These are phyloP conservation scores for Apeltes quadracus DNA, from an alignment of 2,113 vertebrate species.

Conservation along the genomic window DNA sequence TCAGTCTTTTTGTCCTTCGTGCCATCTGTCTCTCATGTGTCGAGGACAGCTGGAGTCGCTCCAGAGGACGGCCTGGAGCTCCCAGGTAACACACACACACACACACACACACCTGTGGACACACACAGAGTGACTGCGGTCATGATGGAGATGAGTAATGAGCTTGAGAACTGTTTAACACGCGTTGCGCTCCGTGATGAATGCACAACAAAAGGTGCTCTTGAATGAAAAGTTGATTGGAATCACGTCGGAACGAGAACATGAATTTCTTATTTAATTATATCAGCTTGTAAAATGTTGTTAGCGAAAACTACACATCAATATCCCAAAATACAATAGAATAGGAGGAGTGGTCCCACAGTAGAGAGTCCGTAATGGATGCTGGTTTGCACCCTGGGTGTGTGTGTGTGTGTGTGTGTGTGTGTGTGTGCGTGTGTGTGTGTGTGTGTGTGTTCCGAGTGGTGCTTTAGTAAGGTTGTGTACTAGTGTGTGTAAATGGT, in stretches of 20 bases:
- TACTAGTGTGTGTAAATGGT: slow-evolving; percentile 6
- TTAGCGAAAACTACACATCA: not conserved
- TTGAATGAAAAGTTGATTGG: not conserved
- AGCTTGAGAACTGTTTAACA: not conserved
- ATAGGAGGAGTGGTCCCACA: not conserved
- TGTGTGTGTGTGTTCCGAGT: slow-evolving; percentile 12
- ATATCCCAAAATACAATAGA: not conserved
- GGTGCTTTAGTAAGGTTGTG: not conserved
- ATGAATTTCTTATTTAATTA: not conserved
- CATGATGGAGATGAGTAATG: slow-evolving; percentile 8
- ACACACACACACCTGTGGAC: slow-evolving; percentile 19
- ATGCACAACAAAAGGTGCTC: not conserved
- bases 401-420: slow-evolving; percentile 5
- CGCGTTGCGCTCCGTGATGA: not conserved
- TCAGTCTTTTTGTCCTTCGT: not conserved
- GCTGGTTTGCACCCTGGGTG: slow-evolving; percentile 11
- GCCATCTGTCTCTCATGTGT: slow-evolving; percentile 16
- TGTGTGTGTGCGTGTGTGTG: not conserved
- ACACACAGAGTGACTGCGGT: slow-evolving; percentile 12
- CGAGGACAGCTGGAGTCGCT: slow-evolving; percentile 14
- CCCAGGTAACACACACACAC: slow-evolving; percentile 28
- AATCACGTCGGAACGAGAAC: not conserved
- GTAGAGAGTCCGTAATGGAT: slow-evolving; percentile 14
- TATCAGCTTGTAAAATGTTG: not conserved
- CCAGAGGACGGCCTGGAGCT: slow-evolving; percentile 43